Evolutionary conservation across 2,797 vertebrate species (phyloP), one percentile per base, ranked within the genome.

Genomic region (Gadopsis marmoratus): DNA sequence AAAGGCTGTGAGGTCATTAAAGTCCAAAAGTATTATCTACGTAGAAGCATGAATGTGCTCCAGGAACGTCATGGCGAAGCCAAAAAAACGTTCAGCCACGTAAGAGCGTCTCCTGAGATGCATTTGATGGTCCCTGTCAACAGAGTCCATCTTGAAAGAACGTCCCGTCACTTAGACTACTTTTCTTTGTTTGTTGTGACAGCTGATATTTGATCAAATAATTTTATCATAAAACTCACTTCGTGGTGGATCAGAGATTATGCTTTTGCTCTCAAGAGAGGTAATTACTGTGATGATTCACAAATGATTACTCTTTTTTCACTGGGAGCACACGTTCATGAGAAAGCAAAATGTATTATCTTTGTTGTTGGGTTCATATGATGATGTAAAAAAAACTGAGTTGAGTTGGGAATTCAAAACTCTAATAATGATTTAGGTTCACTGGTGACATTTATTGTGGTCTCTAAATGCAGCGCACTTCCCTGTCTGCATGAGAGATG

Each of bases 401-500:
- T 3, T 14, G 13, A 48, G 23, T 13, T 58, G 72, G 55, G 45
- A 17, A 43, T 45, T 33, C 21, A 54, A 13, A 63, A 26, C 41
- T 66, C 7, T 45, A 55, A 64, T 69, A 26, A 58, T 78, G 72
- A 71, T 83, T 78, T 79, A 81, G 60, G n/a, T 61, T 29, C 11
- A 35, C 9, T 7, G 26, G 39, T 77, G 79, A 84, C 77, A 80
- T 85, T 70, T 68, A 69, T 60, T 64, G 68, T 68, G 74, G 29
- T 63, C 74, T 62, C 65, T 71, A 78, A 79, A 75, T 74, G 67
- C 66, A 78, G 74, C 53, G 10, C 48, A 83, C 68, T 83, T 82
- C 79, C 87, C 62, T 23, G 50, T 74, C 43, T 88, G 73, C 71
- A 74, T 76, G 71, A 77, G 78, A 81, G 65, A 83, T 86, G 79